These are phyloP conservation scores for Palythoa grandiflora DNA, from an alignment of 92 coral and sea anemone species.

Conservation along the genomic window DNA sequence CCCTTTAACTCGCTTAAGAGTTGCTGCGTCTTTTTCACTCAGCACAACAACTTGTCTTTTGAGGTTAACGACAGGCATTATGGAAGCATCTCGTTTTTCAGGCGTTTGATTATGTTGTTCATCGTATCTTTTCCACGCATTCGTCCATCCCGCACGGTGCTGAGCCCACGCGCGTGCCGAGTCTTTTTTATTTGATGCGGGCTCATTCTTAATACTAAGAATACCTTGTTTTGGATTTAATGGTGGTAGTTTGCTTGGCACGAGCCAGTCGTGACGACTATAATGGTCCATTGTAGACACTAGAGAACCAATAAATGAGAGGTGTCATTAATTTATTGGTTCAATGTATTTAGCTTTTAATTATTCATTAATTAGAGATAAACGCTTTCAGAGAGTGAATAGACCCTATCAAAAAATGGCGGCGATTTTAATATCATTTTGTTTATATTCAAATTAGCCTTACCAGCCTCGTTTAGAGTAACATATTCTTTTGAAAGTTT, in stretches of 20 bases:
- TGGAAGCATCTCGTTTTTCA: slow-evolving; percentile 36
- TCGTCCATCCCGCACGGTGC: slow-evolving; percentile 80
- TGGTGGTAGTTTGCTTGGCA: slow-evolving; percentile 57
- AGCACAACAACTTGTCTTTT: slow-evolving; percentile 67
- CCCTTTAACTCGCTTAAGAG: slow-evolving; percentile 73
- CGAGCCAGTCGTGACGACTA: slow-evolving; percentile 23
- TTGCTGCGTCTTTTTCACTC: slow-evolving; percentile 87
- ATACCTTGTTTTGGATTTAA: slow-evolving; percentile 23
- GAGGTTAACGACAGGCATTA: slow-evolving; percentile 53
- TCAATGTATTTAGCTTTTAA: too few relatives aligned
- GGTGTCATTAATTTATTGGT: too few relatives aligned
- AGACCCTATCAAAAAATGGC: background rate
- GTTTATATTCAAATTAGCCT: too few relatives aligned
- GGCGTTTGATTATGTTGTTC: slow-evolving; percentile 30
- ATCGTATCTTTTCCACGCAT: slow-evolving; percentile 50
- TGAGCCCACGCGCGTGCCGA: slow-evolving; percentile 97
- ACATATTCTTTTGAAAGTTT: too few relatives aligned
- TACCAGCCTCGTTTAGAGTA: too few relatives aligned
- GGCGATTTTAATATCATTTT: background rate
- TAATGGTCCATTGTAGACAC: slow-evolving; percentile 72
- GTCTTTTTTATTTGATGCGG: slow-evolving; percentile 22
- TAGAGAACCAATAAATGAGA: background rate
- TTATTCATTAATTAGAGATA: background rate
- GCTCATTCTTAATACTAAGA: background rate
- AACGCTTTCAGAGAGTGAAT: background rate